A percentile compares a stretch with the other conserved stretches of the same genome.
Evolutionary conservation across 2,113 vertebrate genomes (phyloP).

Genomic region (Jaculus jaculus): DNA sequence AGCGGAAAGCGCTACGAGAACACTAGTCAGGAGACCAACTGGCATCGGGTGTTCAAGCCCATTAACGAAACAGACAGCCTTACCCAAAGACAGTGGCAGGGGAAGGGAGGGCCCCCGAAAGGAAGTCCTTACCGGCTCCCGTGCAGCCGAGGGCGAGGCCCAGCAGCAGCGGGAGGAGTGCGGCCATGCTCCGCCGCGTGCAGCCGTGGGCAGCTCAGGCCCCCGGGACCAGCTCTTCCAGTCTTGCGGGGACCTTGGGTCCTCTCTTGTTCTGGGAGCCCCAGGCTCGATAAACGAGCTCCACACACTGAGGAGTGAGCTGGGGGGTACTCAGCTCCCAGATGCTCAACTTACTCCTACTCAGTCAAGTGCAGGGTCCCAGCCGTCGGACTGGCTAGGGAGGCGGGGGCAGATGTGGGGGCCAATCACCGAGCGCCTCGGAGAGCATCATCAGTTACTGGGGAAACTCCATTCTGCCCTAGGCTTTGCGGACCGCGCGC

Average conservation of each 20-base stretch:
- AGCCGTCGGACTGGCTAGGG: neutral
- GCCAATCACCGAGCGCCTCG: conserved; percentile 56
- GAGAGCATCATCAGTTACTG: conserved; percentile 74
- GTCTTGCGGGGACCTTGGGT: conserved; percentile 15
- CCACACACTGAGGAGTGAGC: neutral
- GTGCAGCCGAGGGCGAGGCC: conserved; percentile 63
- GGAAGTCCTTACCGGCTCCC: conserved; percentile 58
- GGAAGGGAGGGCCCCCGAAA: neutral
- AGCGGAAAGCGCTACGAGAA: neutral
- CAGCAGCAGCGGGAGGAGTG: conserved; percentile 58
- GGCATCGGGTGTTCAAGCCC: neutral
- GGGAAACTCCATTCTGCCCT: conserved; percentile 37
- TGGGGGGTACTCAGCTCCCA: neutral
- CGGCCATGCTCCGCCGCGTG: conserved; percentile 44
- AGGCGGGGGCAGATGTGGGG: neutral
- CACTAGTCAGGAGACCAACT: neutral
- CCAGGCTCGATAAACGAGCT: conserved; percentile 1
- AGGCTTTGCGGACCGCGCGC: neutral
- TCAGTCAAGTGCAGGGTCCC: neutral
- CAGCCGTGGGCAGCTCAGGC: neutral
- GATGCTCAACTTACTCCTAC: neutral
- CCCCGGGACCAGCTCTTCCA: neutral
- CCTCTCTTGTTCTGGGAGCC: neutral
- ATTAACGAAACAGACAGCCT: neutral
- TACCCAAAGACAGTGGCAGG: neutral